Conservation (phyloP, 2,113 vertebrate species). For the Dolichotis patagonum region DNA sequence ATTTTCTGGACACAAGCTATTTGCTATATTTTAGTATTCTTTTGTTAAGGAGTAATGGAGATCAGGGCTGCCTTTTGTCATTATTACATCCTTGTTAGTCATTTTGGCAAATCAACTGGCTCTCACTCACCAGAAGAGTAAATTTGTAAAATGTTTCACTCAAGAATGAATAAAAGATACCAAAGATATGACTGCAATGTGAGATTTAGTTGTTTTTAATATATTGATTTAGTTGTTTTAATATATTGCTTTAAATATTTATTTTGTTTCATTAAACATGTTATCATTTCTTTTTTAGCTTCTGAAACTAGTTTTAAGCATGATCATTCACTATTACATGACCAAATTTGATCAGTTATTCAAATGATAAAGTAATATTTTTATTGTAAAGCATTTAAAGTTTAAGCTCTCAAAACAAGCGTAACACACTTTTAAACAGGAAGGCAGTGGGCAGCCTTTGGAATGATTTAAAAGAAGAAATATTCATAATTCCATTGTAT, state of each 20-base stretch:
- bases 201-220: neutral
- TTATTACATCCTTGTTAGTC: neutral
- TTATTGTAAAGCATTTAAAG: constrained; percentile 1
- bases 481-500: neutral
- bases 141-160: constrained; percentile 61
- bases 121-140: neutral
- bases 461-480: constrained; percentile 53
- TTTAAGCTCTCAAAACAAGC: constrained; percentile 21
- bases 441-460: neutral
- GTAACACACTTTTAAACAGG: neutral
- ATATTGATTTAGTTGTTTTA: constrained; percentile 39
- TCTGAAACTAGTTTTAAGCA: neutral
- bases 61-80: neutral
- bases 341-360: constrained; percentile 34
- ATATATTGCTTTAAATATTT: constrained; percentile 26
- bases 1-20: constrained; percentile 1
- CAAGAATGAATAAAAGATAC: constrained; percentile 11
- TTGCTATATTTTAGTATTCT: constrained; percentile 46
- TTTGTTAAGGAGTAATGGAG: constrained; percentile 16
- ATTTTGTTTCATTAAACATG: constrained; percentile 27
- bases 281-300: constrained; percentile 42
- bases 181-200: neutral
- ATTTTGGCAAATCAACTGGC: neutral
- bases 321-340: neutral
- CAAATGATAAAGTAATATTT: constrained; percentile 19